These are phyloP conservation scores for Lydus trimaculatus DNA, from an alignment of 2,888 invertebrate species.

Conservation along the genomic window DNA sequence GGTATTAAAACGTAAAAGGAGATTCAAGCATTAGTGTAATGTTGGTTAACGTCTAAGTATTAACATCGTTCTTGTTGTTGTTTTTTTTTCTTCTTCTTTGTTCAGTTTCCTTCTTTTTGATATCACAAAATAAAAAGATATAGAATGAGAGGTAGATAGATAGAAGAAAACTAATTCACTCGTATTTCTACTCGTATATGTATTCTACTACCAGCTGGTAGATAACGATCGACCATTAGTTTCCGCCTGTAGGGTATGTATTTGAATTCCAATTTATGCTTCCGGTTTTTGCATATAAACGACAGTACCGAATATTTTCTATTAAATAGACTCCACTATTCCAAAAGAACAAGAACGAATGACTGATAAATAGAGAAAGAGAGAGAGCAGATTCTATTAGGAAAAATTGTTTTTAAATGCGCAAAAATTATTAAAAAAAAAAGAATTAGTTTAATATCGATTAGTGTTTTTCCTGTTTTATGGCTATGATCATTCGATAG, in stretches of 20 bases:
- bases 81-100: too few species aligned
- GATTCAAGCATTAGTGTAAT: neutral
- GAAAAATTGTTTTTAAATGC: too few species aligned
- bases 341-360: too few species aligned
- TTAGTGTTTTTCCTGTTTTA: too few species aligned
- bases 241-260: conserved; percentile 28
- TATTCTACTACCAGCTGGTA: conserved; percentile 19
- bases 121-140: neutral
- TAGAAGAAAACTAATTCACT: neutral
- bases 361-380: too few species aligned
- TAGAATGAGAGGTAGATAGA: too few species aligned
- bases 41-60: neutral
- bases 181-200: too few species aligned
- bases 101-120: too few species aligned
- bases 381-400: neutral
- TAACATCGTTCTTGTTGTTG: neutral
- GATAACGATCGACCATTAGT: conserved; percentile 37
- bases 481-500: too few species aligned
- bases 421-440: too few species aligned
- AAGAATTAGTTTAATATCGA: too few species aligned
- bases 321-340: conserved; percentile 12
- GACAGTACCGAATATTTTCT: conserved; percentile 24
- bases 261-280: conserved; percentile 36
- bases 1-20: neutral
- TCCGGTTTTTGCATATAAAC: conserved; percentile 30